Base-by-base conservation (phyloP, 2,797 vertebrate genomes). In the Etheostoma perlongum region DNA sequence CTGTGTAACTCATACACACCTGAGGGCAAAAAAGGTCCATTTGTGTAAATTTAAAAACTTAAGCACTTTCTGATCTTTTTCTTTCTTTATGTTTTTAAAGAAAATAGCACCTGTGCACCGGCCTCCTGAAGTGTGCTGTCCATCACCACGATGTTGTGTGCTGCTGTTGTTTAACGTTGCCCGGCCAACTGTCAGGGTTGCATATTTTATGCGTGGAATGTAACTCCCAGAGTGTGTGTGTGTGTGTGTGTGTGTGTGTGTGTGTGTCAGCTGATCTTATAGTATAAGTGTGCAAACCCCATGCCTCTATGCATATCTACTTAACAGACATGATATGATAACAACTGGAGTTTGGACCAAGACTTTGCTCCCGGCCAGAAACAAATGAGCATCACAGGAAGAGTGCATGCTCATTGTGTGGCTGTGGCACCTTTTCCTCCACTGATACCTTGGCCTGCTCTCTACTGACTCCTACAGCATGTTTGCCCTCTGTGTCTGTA, bases 81-180 rank as follows among this genome's bases (percentile, higher is more conserved):
- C 49, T 72, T 82, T 88, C 76, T 88, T 71, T 59, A 69, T 88
- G 78, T 91, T 94, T 89, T 89, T 70, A 87, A 88, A 88, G 86
- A 88, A 92, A 94, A 92, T 85, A 82, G 62, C 89, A 95, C 92
- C 94, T 93, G 94, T 91, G 84, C 85, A 67, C 25, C 12, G 82
- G 83, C 89, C 88, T 90, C 79, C 90, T 62, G 79, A 86, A 91
- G 91, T 84, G 91, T 67, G 81, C 92, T 91, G 89, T 92, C 92
- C 89, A 86, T 92, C 89, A 93, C 87, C 16, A 79, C 74, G 77
- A 91, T 91, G 89, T 91, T 90, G 91, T 92, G 86, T 88, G 89
- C 84, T 36, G 82, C 91, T 94, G 94, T 95, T 96, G 94, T 93
- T 90, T 64, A 16, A 78, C 62, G 94, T 96, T 95, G 85, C 94